Base-by-base conservation (phyloP, 2,888 invertebrate species). In the Eilema caniola region DNA sequence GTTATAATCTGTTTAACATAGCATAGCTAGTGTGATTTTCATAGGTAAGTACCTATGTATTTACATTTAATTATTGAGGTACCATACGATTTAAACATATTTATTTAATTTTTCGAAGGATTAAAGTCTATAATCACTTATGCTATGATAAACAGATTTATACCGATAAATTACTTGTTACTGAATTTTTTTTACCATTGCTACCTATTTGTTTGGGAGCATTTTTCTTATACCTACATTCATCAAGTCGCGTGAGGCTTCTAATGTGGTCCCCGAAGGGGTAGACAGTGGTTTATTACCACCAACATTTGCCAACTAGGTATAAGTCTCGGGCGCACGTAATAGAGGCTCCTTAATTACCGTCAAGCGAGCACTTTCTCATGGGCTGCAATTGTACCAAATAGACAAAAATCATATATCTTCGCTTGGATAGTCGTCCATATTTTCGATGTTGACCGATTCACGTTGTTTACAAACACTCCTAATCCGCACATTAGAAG, bases 401-500 rank as follows among this genome's bases (percentile, higher is more conserved):
- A 33, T 33, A 33, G 33, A 33, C 33, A 37, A 37, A 12, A 11
- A 37, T 37, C 33, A 12, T 37, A 37, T 37, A 12, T 11, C 33
- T 37, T 12, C 33, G 33, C 33, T 37, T 37, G 12, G 12, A 37
- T 37, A 37, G 33, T 12, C 25, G 8, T 3, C 23, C 10, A 5
- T 59, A 25, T 24, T 8, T 41, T 25, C 16, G 5, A 47, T 28
- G 25, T 53, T 12, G 20, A 64, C 25, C 47, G 28, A 28, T 11
- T n/a, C 28, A 64, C 64, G 31, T 53, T 31, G 28, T 64, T 64
- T 10, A n/a, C 23, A 31, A 64, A n/a, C n/a, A 14, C 28, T 62
- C 61, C 23, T 41, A 37, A 23, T 20, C 23, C 24, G 59, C 28
- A 37, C 53, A 66, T 77, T 73, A 77, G 74, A 73, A 75, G 75